Conservation (phyloP, 2,888 invertebrate species). For the Agonopterix subpropinquella region DNA sequence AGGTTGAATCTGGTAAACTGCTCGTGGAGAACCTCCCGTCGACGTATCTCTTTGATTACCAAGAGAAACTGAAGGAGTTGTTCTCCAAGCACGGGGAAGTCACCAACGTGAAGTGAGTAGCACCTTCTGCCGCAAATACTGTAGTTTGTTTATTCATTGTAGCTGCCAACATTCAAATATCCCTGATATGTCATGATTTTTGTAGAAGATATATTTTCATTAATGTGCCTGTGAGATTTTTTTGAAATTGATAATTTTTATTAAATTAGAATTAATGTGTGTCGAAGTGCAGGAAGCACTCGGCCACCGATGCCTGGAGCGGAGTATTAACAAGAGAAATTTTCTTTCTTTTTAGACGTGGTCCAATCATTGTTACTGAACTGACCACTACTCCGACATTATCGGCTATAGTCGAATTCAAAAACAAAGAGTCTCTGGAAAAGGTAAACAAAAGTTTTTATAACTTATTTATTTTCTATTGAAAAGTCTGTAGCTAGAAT, state of each 20-base stretch:
- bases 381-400: conserved; percentile 75
- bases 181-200: conserved; percentile 34
- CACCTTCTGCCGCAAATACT: conserved; percentile 1
- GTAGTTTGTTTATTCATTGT: conserved; percentile 11
- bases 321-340: conserved; percentile 67
- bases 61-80: conserved; percentile 67
- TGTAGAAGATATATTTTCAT: conserved; percentile 4
- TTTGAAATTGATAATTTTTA: conserved; percentile 11
- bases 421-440: conserved; percentile 75
- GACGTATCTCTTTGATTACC: conserved; percentile 66
- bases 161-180: conserved; percentile 71
- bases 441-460: conserved; percentile 69
- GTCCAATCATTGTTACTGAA: conserved; percentile 75
- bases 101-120: conserved; percentile 56
- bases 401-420: conserved; percentile 76
- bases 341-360: conserved; percentile 76
- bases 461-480: conserved; percentile 48
- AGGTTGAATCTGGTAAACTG: conserved; percentile 69
- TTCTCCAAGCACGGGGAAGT: conserved; percentile 68
- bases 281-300: conserved; percentile 48
- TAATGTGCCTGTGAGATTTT: conserved; percentile 15
- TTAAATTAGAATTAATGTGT: conserved; percentile 15
- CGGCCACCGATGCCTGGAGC: conserved; percentile 38
- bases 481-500: conserved; percentile 26
- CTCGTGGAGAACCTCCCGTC: conserved; percentile 66